phyloP scores from a whole-genome alignment of 2,888 invertebrate genomes.

The Buathra laborator region DNA sequence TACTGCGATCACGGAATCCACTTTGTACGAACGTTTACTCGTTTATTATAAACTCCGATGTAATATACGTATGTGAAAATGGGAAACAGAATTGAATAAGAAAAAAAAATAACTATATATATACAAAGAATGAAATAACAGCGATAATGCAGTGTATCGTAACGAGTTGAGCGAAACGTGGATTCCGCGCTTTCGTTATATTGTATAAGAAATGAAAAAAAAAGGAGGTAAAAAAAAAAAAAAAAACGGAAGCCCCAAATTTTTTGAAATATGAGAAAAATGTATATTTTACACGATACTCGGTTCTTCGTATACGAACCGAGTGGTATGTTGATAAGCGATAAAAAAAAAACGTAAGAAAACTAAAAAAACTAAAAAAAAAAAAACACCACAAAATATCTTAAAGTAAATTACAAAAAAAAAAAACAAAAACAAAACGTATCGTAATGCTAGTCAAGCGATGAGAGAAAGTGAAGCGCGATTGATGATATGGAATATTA shows the following conservation, averaged over 20 bases:
- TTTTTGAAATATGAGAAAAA: conserved; percentile 45
- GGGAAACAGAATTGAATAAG: conserved; percentile 17
- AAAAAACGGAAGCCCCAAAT: conserved; percentile 29
- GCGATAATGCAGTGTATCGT: conserved; percentile 35
- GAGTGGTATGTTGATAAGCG: conserved; percentile 7
- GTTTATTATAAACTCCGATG: conserved; percentile 57
- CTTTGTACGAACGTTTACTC: conserved; percentile 55
- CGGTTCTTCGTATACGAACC: conserved; percentile 20
- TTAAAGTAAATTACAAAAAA: conserved; percentile 38
- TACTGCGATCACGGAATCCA: conserved; percentile 56
- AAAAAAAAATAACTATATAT: conserved; percentile 22
- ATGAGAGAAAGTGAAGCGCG: conserved; percentile 37
- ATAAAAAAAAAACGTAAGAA: not conserved
- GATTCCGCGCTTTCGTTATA: conserved; percentile 43
- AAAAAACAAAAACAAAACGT: conserved; percentile 59
- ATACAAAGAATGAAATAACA: conserved; percentile 32
- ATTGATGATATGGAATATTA: conserved; percentile 41
- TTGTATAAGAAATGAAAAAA: conserved; percentile 9
- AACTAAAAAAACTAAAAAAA: conserved; percentile 13
- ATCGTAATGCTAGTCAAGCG: conserved; percentile 78
- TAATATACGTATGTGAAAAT: conserved; percentile 48
- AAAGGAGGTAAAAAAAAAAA: conserved; percentile 9
- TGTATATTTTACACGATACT: conserved; percentile 46
- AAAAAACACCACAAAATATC: conserved; percentile 27
- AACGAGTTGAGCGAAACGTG: conserved; percentile 34